Evolutionary conservation across 2,113 vertebrate species (phyloP).

Genomic region (Zootoca vivipara): DNA sequence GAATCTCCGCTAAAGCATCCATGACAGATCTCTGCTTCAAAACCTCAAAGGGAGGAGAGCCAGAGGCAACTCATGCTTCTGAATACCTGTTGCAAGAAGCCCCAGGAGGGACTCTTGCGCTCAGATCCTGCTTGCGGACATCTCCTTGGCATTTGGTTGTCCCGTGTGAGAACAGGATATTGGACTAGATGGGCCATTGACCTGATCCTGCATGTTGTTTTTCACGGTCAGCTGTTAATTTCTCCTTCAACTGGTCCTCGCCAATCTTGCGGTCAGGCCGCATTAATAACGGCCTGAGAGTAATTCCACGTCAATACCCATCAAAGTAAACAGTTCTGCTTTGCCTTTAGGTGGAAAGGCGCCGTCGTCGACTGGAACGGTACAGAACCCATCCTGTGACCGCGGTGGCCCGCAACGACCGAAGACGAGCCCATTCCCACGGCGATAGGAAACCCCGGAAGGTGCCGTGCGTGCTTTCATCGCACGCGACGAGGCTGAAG

Average conservation of each 20-base stretch:
- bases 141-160: too few relatives aligned
- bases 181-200: too few relatives aligned
- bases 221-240: not conserved
- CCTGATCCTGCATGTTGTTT: not conserved
- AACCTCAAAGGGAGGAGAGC: too few relatives aligned
- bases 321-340: not conserved
- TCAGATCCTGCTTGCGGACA: not conserved
- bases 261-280: too few relatives aligned
- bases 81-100: too few relatives aligned
- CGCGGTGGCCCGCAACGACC: constrained; percentile 22
- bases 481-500: not conserved
- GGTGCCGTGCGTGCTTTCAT: not conserved
- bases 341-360: constrained; percentile 85
- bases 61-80: too few relatives aligned
- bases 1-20: too few relatives aligned
- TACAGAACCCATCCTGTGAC: constrained; percentile 93
- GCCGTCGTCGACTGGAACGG: constrained; percentile 90
- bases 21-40: too few relatives aligned
- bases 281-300: too few relatives aligned
- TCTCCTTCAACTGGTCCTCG: too few relatives aligned
- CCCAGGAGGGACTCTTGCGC: too few relatives aligned
- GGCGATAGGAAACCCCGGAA: constrained; percentile 32
- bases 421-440: constrained; percentile 45
- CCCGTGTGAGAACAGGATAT: too few relatives aligned
- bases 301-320: not conserved